These are phyloP conservation scores for Drosophila auraria DNA, from an alignment of 1,140 invertebrate species.

Conservation along the genomic window DNA sequence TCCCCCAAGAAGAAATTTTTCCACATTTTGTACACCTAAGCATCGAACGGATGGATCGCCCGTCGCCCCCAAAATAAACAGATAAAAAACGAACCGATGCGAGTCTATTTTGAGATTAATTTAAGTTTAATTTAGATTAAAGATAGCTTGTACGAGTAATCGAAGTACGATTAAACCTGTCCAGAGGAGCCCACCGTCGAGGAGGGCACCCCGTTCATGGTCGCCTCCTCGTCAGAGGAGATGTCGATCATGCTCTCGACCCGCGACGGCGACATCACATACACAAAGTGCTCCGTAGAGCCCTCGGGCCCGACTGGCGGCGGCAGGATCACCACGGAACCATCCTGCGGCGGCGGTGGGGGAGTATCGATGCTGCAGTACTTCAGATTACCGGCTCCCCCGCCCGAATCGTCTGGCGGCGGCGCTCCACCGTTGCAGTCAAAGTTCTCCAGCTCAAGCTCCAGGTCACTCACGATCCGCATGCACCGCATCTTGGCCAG, in stretches of 20 bases:
- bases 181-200: slow-evolving; percentile 18
- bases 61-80: slow-evolving; percentile 28
- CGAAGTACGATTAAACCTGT: slow-evolving; percentile 26
- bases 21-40: slow-evolving; percentile 42
- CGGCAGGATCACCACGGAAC: slow-evolving; percentile 33
- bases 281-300: slow-evolving; percentile 80
- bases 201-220: slow-evolving; percentile 57
- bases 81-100: slow-evolving; percentile 18
- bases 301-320: slow-evolving; percentile 52
- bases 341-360: slow-evolving; percentile 62
- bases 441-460: slow-evolving; percentile 78
- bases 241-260: slow-evolving; percentile 84
- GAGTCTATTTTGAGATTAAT: slow-evolving; percentile 28
- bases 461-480: slow-evolving; percentile 82
- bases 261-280: slow-evolving; percentile 82
- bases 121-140: slow-evolving; percentile 36
- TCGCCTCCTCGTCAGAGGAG: slow-evolving; percentile 80
- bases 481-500: slow-evolving; percentile 84
- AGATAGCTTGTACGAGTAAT: slow-evolving; percentile 38
- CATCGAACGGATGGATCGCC: slow-evolving; percentile 19
- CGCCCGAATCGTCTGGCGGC: slow-evolving; percentile 59
- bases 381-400: slow-evolving; percentile 55
- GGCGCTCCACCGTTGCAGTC: slow-evolving; percentile 68
- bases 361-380: slow-evolving; percentile 76
- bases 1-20: slow-evolving; percentile 33